Conservation (phyloP, 1,140 invertebrate genomes). For the Drosophila teissieri region DNA sequence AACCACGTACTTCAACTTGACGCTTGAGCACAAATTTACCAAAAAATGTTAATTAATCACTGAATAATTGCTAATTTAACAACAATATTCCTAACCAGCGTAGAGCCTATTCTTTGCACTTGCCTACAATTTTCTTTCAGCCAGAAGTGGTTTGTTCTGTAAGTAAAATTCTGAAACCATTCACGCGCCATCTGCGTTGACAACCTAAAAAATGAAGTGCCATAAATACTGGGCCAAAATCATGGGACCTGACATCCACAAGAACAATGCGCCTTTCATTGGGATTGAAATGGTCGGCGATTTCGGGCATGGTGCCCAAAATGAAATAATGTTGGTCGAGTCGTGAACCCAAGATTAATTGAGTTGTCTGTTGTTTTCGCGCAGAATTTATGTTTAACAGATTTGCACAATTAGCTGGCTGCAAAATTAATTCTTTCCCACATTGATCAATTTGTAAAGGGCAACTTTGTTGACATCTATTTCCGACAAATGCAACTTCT, state of each 20-base stretch:
- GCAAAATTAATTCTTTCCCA: conserved; percentile 50
- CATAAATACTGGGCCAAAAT: conserved; percentile 39
- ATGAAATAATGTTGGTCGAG: conserved; percentile 20
- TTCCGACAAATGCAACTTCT: conserved; percentile 33
- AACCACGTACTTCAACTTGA: conserved; percentile 17
- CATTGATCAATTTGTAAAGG: conserved; percentile 32
- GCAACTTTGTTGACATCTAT: conserved; percentile 21
- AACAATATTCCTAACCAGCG: conserved; percentile 66
- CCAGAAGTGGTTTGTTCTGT: conserved; percentile 25
- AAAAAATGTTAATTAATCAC: conserved; percentile 51
- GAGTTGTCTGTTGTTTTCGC: conserved; percentile 56
- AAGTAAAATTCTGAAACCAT: conserved; percentile 41
- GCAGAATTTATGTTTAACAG: conserved; percentile 63
- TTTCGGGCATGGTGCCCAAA: conserved; percentile 65
- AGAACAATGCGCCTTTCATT: conserved; percentile 41
- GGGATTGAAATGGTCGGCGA: conserved; percentile 1
- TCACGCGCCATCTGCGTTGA: conserved; percentile 47
- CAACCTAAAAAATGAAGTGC: conserved; percentile 59
- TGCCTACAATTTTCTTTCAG: conserved; percentile 50
- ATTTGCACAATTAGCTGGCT: conserved; percentile 65
- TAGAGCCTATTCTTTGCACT: conserved; percentile 69
- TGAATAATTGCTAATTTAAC: conserved; percentile 81
- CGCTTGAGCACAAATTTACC: conserved; percentile 52
- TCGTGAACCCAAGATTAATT: conserved; percentile 66
- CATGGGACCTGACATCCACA: conserved; percentile 35